Evolutionary conservation across 1,140 invertebrate genomes (phyloP).

Genomic region (Caenorhabditis remanei): DNA sequence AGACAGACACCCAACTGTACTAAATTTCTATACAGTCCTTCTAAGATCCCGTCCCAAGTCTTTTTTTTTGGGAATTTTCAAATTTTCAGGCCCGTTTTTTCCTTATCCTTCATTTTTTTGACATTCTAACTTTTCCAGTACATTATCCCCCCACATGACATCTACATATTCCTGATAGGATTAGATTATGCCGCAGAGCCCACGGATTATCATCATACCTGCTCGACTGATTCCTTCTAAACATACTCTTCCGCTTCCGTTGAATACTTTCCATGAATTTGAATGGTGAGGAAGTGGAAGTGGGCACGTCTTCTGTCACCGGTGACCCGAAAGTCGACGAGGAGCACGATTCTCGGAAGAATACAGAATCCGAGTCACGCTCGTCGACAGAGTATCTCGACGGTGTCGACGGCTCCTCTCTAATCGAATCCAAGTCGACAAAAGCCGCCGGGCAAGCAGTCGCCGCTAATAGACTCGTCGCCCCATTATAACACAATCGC

Average conservation of each 20-base stretch:
- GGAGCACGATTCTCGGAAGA: slow-evolving; percentile 21
- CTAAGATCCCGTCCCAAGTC: neutral
- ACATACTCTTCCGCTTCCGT: slow-evolving; percentile 43
- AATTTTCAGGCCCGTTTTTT: neutral
- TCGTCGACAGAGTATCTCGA: neutral
- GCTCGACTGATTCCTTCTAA: slow-evolving; percentile 45
- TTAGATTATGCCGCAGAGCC: too few species aligned
- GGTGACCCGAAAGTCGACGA: neutral
- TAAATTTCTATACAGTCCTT: neutral
- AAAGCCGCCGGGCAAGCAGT: slow-evolving; percentile 1
- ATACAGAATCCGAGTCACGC: neutral
- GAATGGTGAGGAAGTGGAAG: neutral
- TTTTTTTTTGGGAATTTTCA: neutral
- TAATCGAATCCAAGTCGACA: slow-evolving; percentile 53
- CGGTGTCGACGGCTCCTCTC: slow-evolving; percentile 27
- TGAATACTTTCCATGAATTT: slow-evolving; percentile 44
- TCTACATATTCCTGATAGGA: too few species aligned
- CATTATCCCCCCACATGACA: neutral
- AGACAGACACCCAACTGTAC: too few species aligned
- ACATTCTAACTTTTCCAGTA: neutral
- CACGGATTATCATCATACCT: neutral
- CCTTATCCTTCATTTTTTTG: neutral
- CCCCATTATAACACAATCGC: slow-evolving; percentile 25
- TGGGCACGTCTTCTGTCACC: neutral
- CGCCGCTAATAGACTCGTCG: slow-evolving; percentile 1